A percentile compares a stretch with the other conserved stretches of the same genome.
These are phyloP conservation scores for Drosophila nr. perissopoda DNA, from an alignment of 2,888 invertebrate species.

Conservation along the genomic window DNA sequence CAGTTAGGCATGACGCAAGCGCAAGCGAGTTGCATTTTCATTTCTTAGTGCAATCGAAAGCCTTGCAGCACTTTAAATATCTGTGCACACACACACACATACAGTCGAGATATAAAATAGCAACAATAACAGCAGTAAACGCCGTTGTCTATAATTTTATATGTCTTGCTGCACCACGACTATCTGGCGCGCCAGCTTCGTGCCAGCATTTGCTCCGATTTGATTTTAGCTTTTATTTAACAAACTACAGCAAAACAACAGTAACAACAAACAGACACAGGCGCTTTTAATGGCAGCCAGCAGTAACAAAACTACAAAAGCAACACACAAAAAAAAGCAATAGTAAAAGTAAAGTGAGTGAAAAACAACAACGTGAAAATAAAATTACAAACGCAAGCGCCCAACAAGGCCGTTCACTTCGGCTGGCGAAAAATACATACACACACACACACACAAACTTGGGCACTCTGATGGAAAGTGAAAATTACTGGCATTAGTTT, in stretches of 20 bases:
- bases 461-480: slow-evolving; percentile 66
- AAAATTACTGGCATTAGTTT: slow-evolving; percentile 72
- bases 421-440: slow-evolving; percentile 49
- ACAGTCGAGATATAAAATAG: slow-evolving; percentile 52
- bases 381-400: slow-evolving; percentile 68
- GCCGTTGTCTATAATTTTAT: slow-evolving; percentile 75
- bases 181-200: slow-evolving; percentile 56
- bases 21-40: slow-evolving; percentile 56
- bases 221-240: slow-evolving; percentile 78
- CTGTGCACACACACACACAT: slow-evolving; percentile 43
- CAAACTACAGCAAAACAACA: slow-evolving; percentile 54
- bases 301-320: slow-evolving; percentile 36
- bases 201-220: slow-evolving; percentile 77
- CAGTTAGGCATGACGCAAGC: slow-evolving; percentile 80
- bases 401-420: slow-evolving; percentile 83
- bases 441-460: slow-evolving; percentile 22
- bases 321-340: slow-evolving; percentile 40
- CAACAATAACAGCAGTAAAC: slow-evolving; percentile 51
- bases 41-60: slow-evolving; percentile 69
- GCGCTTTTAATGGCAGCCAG: slow-evolving; percentile 61
- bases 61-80: slow-evolving; percentile 76
- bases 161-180: slow-evolving; percentile 74
- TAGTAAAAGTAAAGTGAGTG: slow-evolving; percentile 75
- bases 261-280: slow-evolving; percentile 39
- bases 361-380: slow-evolving; percentile 45